phyloP scores from a whole-genome alignment of 2,113 vertebrate genomes.

The Pachycephala philippinensis region DNA sequence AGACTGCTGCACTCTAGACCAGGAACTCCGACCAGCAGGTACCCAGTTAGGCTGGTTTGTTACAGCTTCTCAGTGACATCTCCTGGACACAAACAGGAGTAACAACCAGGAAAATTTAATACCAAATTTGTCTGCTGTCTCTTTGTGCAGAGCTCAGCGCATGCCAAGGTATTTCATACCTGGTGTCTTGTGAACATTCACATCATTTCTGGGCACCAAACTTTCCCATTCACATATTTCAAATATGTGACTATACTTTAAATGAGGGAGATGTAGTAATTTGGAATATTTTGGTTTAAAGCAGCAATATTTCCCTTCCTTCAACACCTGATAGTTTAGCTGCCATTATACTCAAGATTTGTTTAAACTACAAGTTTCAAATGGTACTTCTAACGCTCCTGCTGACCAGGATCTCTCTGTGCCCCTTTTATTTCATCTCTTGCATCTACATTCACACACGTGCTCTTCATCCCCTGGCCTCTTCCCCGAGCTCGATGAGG shows the following conservation, averaged over 20 bases:
- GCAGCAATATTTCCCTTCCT: background rate
- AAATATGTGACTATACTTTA: background rate
- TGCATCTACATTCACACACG: background rate
- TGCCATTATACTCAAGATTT: background rate
- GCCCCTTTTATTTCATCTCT: background rate
- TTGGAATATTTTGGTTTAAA: background rate
- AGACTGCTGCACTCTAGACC: background rate
- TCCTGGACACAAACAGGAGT: background rate
- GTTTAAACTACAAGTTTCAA: background rate
- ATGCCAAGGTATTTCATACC: background rate
- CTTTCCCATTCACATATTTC: background rate
- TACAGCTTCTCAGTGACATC: slow-evolving; percentile 30
- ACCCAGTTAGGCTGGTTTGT: background rate
- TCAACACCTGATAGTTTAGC: background rate
- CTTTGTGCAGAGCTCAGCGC: background rate
- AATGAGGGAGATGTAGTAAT: background rate
- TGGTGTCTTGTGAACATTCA: background rate
- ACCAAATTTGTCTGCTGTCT: background rate
- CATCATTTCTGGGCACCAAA: background rate
- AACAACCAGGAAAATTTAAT: background rate
- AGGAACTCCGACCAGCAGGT: background rate
- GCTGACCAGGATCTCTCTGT: background rate
- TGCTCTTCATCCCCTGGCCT: background rate
- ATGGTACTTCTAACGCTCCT: background rate
- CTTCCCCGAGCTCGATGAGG: background rate